A percentile compares a stretch with the other conserved stretches of the same genome.
Evolutionary conservation across 2,797 vertebrate genomes (phyloP).

Genomic region (Lutjanus argentimaculatus): DNA sequence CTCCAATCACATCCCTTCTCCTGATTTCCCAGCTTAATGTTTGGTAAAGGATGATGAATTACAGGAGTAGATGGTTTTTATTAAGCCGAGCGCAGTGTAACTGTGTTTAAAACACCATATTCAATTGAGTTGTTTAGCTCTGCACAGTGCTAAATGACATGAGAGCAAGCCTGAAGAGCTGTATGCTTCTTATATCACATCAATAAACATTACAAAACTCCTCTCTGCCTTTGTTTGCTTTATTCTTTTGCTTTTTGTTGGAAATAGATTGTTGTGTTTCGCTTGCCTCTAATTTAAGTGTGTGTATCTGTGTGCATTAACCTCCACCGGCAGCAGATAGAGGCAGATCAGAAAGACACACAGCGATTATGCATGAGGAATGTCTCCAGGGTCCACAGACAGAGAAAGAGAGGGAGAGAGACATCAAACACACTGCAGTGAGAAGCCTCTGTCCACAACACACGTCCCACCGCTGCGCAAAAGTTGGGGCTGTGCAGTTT

Average conservation of each 20-base stretch:
- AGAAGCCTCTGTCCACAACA: slow-evolving; percentile 73
- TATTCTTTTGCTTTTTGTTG: slow-evolving; percentile 41
- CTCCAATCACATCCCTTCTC: slow-evolving; percentile 52
- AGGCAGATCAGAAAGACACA: slow-evolving; percentile 80
- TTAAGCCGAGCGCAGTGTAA: slow-evolving; percentile 37
- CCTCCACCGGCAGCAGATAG: slow-evolving; percentile 66
- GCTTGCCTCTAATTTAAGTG: slow-evolving; percentile 54
- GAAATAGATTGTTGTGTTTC: slow-evolving; percentile 50
- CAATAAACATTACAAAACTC: slow-evolving; percentile 63
- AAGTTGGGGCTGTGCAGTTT: slow-evolving; percentile 61
- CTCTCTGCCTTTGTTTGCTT: slow-evolving; percentile 45
- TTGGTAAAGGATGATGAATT: slow-evolving; percentile 75
- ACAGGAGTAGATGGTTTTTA: slow-evolving; percentile 56
- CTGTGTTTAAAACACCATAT: slow-evolving; percentile 55
- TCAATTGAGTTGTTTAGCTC: slow-evolving; percentile 43
- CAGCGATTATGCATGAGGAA: slow-evolving; percentile 82
- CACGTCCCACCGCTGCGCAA: slow-evolving; percentile 56
- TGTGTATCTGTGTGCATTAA: slow-evolving; percentile 55
- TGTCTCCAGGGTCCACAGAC: slow-evolving; percentile 75
- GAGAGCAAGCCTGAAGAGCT: slow-evolving; percentile 24
- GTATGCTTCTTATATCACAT: slow-evolving; percentile 24
- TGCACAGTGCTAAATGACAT: slow-evolving; percentile 29
- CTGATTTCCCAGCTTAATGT: slow-evolving; percentile 58
- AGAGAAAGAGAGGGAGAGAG: slow-evolving; percentile 50
- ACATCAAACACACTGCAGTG: slow-evolving; percentile 74